Conservation (phyloP, 2,113 vertebrate species). For the Ploceus nigricollis region DNA sequence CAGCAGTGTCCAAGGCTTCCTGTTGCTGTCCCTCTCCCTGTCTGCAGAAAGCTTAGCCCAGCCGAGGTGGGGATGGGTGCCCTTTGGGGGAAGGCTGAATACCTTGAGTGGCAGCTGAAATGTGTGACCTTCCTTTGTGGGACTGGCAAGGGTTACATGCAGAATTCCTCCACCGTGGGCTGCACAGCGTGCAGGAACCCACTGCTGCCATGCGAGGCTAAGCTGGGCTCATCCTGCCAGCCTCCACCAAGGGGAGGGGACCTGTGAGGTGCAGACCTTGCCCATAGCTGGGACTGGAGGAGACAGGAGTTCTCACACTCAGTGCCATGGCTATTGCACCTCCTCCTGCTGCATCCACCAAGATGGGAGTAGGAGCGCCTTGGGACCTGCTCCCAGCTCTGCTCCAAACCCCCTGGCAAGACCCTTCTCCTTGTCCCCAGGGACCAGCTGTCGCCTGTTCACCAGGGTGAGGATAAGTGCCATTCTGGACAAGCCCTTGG, state of each 20-base stretch:
- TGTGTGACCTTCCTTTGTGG: neutral
- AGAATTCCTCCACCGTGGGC: neutral
- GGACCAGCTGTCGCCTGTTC: neutral
- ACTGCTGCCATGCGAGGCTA: fast-evolving
- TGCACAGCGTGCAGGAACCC: fast-evolving
- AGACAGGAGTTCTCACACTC: neutral
- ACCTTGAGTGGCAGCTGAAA: neutral
- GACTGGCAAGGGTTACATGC: neutral
- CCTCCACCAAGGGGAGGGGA: neutral
- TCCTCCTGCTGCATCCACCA: fast-evolving
- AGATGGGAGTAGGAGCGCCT: neutral
- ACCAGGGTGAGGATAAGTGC: neutral
- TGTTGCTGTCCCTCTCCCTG: neutral
- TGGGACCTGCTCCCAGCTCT: neutral
- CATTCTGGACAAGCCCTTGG: neutral
- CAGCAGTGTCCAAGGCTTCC: neutral
- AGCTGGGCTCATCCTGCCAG: neutral
- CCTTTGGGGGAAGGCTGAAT: neutral
- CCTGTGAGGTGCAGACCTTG: neutral
- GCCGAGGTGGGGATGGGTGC: fast-evolving
- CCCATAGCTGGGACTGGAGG: neutral
- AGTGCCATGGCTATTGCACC: neutral
- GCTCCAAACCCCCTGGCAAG: neutral
- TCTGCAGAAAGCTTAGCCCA: neutral
- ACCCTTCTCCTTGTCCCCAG: neutral